Conservation (phyloP, 2,113 vertebrate genomes). For the Callithrix jacchus region DNA sequence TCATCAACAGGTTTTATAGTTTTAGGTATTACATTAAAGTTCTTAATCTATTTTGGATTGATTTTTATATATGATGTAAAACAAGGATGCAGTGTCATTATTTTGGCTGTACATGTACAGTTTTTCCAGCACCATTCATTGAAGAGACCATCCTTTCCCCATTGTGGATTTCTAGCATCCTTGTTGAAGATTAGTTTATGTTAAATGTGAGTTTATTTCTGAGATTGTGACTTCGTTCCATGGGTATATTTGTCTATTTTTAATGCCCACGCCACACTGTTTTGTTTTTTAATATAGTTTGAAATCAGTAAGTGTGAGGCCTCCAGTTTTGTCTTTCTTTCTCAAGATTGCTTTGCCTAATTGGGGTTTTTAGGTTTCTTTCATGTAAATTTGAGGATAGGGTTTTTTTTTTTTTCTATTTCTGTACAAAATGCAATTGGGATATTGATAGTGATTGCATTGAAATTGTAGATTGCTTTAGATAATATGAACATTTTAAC, state of each 20-base stretch:
- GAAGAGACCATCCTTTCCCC: not conserved
- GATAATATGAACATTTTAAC: not conserved
- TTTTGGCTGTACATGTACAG: not conserved
- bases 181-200: not conserved
- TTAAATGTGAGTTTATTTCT: not conserved
- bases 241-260: not conserved
- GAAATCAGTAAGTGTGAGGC: not conserved
- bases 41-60: not conserved
- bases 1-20: not conserved
- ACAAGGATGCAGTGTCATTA: not conserved
- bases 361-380: not conserved
- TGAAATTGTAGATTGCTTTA: not conserved
- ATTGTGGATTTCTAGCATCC: not conserved
- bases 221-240: not conserved
- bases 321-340: not conserved
- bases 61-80: not conserved
- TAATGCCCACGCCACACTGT: not conserved
- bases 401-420: not conserved
- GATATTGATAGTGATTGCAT: not conserved
- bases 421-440: not conserved
- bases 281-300: not conserved
- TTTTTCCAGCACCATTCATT: not conserved
- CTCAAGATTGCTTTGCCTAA: not conserved
- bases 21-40: not conserved
- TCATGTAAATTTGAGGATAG: not conserved